These are phyloP conservation scores for Cariama cristata DNA, from an alignment of 2,113 vertebrate genomes.

Conservation along the genomic window DNA sequence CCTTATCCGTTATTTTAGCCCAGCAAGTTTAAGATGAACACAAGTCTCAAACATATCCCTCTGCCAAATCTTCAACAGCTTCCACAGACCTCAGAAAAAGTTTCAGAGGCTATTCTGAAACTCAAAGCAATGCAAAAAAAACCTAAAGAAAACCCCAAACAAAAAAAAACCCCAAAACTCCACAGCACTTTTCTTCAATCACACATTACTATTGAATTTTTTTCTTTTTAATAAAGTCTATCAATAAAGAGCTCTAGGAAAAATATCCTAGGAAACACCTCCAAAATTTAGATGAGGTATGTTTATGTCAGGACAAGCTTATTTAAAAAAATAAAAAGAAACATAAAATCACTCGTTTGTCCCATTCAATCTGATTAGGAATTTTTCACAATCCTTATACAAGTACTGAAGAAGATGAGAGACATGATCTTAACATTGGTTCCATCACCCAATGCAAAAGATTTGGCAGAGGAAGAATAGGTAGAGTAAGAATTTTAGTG, in stretches of 20 bases:
- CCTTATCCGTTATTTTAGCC: not conserved
- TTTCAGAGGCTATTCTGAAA: not conserved
- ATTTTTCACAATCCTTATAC: not conserved
- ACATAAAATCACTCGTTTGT: not conserved
- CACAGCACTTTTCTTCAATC: not conserved
- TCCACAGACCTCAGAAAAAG: not conserved
- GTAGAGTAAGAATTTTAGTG: not conserved
- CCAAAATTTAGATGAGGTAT: not conserved
- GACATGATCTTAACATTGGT: not conserved
- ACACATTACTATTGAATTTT: not conserved
- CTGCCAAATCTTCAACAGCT: not conserved
- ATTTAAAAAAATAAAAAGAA: not conserved
- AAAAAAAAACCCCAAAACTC: not conserved
- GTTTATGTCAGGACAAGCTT: not conserved
- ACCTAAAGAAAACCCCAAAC: not conserved
- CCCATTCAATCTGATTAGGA: not conserved
- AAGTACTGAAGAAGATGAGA: not conserved
- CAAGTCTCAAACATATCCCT: not conserved
- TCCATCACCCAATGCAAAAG: not conserved
- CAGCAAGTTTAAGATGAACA: not conserved
- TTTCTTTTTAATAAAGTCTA: not conserved
- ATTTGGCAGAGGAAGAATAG: not conserved
- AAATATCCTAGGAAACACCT: not conserved
- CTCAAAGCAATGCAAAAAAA: not conserved
- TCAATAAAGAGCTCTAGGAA: not conserved